Evolutionary conservation across 2,888 invertebrate genomes (phyloP).

Genomic region (Eupsilia transversa): DNA sequence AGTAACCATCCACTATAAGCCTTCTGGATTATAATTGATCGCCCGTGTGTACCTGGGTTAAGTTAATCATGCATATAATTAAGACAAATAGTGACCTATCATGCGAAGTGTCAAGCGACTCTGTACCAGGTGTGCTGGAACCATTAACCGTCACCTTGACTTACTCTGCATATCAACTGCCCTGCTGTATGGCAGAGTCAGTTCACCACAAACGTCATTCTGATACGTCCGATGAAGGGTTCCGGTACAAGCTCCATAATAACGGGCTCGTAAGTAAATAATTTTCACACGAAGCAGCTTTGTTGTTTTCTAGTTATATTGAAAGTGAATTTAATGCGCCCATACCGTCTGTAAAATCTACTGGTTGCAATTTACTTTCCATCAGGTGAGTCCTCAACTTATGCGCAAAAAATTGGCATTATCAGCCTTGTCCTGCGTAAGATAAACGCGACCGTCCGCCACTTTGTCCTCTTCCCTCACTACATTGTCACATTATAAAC

Average conservation of each 20-base stretch:
- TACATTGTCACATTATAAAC: constrained; percentile 29
- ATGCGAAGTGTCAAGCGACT: background rate
- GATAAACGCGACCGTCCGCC: background rate
- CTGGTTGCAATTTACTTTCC: background rate
- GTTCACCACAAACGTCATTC: background rate
- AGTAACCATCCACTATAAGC: background rate
- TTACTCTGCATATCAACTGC: background rate
- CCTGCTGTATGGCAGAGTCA: background rate
- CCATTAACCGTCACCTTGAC: background rate
- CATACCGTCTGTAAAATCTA: too few species aligned
- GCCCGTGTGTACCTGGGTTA: too few species aligned
- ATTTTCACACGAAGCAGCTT: background rate
- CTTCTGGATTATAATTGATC: background rate
- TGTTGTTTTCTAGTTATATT: background rate
- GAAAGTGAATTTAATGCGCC: too few species aligned
- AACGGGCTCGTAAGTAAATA: background rate
- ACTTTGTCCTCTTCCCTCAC: background rate
- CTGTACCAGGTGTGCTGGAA: background rate
- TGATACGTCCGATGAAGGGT: background rate
- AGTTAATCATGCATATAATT: background rate
- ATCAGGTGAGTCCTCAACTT: background rate
- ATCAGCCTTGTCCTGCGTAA: background rate
- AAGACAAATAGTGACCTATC: background rate
- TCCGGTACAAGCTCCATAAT: background rate
- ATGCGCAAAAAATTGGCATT: background rate